Conservation (phyloP, 2,888 invertebrate genomes). For the Rotaria sp. region DNA sequence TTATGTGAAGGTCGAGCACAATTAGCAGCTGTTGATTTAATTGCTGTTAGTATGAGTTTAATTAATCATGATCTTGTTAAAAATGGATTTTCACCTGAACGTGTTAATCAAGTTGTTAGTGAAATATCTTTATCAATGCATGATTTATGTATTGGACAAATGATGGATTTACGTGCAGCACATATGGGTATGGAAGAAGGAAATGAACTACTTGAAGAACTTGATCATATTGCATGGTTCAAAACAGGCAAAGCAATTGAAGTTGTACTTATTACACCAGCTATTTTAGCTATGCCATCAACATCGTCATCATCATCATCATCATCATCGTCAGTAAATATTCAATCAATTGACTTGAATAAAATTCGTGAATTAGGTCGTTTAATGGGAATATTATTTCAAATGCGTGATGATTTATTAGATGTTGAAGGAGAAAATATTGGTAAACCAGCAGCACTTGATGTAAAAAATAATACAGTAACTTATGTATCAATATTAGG, state of each 20-base stretch:
- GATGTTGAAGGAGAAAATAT: conserved; percentile 25
- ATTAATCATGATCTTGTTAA: conserved; percentile 30
- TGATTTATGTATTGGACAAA: conserved; percentile 26
- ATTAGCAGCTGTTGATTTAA: conserved; percentile 17
- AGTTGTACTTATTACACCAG: neutral
- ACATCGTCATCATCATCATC: too few species aligned
- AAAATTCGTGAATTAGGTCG: neutral
- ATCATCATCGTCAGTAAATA: neutral
- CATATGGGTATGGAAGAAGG: neutral
- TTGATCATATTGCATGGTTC: conserved; percentile 14
- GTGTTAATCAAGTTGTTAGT: conserved; percentile 25
- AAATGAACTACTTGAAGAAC: neutral
- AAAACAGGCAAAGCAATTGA: conserved; percentile 24
- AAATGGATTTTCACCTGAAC: conserved; percentile 11
- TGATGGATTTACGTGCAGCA: conserved; percentile 28
- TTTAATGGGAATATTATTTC: conserved; percentile 12
- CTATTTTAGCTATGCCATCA: neutral
- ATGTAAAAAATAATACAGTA: conserved; percentile 2
- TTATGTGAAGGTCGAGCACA: conserved; percentile 20
- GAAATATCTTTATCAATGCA: conserved; percentile 20
- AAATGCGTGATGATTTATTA: too few species aligned
- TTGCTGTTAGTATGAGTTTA: conserved; percentile 25
- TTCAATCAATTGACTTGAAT: neutral
- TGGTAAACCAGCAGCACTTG: conserved; percentile 17
- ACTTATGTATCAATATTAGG: conserved; percentile 11